These are phyloP conservation scores for Cyprinodon tularosa DNA, from an alignment of 2,113 vertebrate genomes.

Conservation along the genomic window DNA sequence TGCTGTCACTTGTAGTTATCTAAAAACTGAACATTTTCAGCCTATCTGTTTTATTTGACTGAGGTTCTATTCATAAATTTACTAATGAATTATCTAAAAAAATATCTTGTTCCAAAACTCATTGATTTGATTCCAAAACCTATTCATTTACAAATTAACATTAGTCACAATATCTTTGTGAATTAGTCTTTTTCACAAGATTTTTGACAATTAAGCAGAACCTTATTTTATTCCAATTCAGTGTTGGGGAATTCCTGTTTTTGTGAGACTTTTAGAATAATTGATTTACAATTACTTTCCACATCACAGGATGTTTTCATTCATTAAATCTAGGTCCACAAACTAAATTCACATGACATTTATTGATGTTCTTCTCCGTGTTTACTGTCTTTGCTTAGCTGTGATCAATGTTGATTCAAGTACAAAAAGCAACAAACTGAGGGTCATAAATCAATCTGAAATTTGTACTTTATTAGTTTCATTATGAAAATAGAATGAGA, in stretches of 20 bases:
- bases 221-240: background rate
- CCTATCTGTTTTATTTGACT: too few species aligned
- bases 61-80: too few species aligned
- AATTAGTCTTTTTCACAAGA: background rate
- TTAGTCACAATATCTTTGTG: background rate
- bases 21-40: too few species aligned
- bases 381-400: constrained; percentile 7
- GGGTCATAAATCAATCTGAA: background rate
- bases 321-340: background rate
- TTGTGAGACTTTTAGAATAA: background rate
- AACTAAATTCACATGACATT: background rate
- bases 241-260: background rate
- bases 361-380: background rate
- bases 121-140: too few species aligned
- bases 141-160: background rate
- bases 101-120: too few species aligned
- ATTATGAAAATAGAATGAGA: too few species aligned
- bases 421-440: background rate
- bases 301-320: background rate
- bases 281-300: constrained; percentile 3
- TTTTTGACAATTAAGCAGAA: background rate
- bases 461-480: background rate
- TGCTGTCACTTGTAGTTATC: too few species aligned
- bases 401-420: background rate
- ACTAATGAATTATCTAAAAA: too few species aligned